Base-by-base conservation (phyloP, 2,113 vertebrate genomes). In the Oncorhynchus gorbuscha region DNA sequence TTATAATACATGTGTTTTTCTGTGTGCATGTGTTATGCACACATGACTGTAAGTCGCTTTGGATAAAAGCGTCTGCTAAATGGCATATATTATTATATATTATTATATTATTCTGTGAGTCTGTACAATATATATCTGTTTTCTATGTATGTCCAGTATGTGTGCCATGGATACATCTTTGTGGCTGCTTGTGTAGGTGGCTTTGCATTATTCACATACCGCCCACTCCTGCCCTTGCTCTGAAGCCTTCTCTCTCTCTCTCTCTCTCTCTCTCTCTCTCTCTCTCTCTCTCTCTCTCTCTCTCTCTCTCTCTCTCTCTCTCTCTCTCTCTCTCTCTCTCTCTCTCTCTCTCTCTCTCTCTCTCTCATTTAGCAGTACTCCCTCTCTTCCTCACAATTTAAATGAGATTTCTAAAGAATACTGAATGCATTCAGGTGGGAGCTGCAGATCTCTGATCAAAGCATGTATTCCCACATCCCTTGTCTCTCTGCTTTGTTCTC, bases 381-480 rank as follows among this genome's bases (percentile, higher is more conserved):
- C 71, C 8, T 59, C 28, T 69, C 20, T 67, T n/a, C 69, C 69
- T 73, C 32, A 26, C 68, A 64, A 67, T 79, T 39, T 62, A 70
- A 45, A 59, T 71, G 80, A 72, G 22, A 11, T 45, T 45, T 45
- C 69, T 69, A 32, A 26, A 80, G 79, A 83, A 49, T 24, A 13
- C 69, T 48, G 74, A 79, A 70, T 71, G 79, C 39, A 45, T 11
- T 45, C 39, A 45, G 8, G 9, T 45, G 39, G 76, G 77, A 81
- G 77, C 71, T 24, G 24, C 39, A 79, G 75, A 86, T 78, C 81
- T 88, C 71, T 49, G 73, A 89, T 90, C 69, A 83, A 84, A 87
- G 66, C 48, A 75, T 75, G 88, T 81, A 80, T 80, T 78, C 71
- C 66, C 1, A n/a, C 81, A 76, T 85, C 39, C 3, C 9, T 45